Percentiles rank a stretch among this genome's conserved stretches.
phyloP scores from a whole-genome alignment of 2,113 vertebrate genomes.

The Daboia siamensis region DNA sequence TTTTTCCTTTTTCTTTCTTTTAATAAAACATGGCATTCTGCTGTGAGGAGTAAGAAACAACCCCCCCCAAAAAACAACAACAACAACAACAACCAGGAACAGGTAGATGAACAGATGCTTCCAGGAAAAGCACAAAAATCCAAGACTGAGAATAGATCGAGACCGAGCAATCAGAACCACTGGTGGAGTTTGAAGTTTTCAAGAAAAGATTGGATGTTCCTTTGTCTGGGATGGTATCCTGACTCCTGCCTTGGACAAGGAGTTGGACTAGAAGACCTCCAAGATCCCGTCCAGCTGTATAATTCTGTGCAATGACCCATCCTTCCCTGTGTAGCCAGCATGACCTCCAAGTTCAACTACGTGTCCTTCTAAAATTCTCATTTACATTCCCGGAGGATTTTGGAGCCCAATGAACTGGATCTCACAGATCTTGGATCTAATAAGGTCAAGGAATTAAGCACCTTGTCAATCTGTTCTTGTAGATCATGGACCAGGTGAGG shows the following conservation, averaged over 20 bases:
- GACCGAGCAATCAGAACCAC: slow-evolving; percentile 23
- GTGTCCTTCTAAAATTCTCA: background rate
- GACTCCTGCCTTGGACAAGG: too few relatives aligned
- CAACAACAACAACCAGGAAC: background rate
- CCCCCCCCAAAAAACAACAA: rapidly evolving
- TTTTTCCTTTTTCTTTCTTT: background rate
- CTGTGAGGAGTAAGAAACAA: background rate
- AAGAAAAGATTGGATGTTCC: background rate
- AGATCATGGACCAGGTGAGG: background rate
- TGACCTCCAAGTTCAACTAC: background rate
- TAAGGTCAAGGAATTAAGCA: background rate
- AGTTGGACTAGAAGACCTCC: too few relatives aligned
- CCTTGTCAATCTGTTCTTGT: background rate
- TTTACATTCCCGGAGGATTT: too few relatives aligned
- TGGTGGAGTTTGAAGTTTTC: background rate
- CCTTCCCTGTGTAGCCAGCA: background rate
- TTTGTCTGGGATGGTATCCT: background rate
- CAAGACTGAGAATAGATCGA: background rate
- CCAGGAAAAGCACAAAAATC: background rate
- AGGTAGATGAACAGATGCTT: background rate
- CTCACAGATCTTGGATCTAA: background rate
- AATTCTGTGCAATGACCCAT: too few relatives aligned
- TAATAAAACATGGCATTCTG: background rate
- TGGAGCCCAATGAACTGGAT: background rate
- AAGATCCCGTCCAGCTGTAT: too few relatives aligned